Evolutionary conservation across 2,113 vertebrate genomes (phyloP).

Genomic region (Vicugna pacos): DNA sequence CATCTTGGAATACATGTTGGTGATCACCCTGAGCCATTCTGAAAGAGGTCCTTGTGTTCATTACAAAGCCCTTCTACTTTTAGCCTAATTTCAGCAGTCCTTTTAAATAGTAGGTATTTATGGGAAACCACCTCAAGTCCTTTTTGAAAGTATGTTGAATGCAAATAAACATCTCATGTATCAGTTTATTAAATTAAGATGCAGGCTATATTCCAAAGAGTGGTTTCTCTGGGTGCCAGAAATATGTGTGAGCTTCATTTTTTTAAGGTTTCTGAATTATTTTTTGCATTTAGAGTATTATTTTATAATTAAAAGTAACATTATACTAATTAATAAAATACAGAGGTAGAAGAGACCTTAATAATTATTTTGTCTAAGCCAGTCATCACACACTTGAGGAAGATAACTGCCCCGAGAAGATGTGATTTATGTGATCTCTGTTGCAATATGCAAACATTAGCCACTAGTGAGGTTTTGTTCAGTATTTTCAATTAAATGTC

Average conservation of each 20-base stretch:
- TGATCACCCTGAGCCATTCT: not conserved
- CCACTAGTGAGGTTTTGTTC: not conserved
- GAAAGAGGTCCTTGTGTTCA: not conserved
- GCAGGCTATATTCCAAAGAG: not conserved
- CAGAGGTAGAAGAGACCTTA: not conserved
- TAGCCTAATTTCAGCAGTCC: not conserved
- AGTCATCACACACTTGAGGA: not conserved
- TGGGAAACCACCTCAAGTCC: not conserved
- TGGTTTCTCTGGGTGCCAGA: not conserved
- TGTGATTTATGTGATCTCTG: not conserved
- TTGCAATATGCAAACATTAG: not conserved
- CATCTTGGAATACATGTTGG: not conserved
- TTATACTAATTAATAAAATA: not conserved
- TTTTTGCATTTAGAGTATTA: slow-evolving; percentile 1
- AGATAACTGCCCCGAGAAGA: not conserved
- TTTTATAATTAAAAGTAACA: not conserved
- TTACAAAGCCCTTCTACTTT: not conserved
- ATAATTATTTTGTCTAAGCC: not conserved
- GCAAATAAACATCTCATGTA: not conserved
- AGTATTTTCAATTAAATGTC: slow-evolving; percentile 11
- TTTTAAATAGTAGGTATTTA: not conserved
- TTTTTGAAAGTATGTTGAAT: not conserved
- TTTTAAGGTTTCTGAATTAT: not conserved
- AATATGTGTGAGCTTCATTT: slow-evolving; percentile 23
- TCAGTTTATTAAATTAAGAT: slow-evolving; percentile 17